Evolutionary conservation across 2,888 invertebrate species (phyloP).

Genomic region (Listrodromus nycthemerus): DNA sequence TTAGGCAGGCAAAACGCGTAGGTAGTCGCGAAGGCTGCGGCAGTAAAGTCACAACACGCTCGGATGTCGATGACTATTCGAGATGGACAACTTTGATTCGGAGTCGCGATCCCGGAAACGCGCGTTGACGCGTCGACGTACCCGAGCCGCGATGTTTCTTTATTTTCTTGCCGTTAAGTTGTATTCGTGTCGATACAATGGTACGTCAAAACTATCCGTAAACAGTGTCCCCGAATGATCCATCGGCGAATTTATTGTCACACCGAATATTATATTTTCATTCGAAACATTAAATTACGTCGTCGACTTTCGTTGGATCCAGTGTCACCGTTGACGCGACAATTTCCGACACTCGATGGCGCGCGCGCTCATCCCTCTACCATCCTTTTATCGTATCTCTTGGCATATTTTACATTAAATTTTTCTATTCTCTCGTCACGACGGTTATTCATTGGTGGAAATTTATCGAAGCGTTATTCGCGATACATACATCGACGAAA

Average conservation of each 20-base stretch:
- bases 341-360: slow-evolving; percentile 63
- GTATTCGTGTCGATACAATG: not conserved
- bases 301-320: slow-evolving; percentile 67
- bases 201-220: slow-evolving; percentile 7
- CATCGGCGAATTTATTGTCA: slow-evolving; percentile 78
- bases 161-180: slow-evolving; percentile 6
- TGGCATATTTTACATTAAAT: slow-evolving; percentile 82
- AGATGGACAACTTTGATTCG: slow-evolving; percentile 80
- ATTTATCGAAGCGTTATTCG: slow-evolving; percentile 29
- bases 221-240: slow-evolving; percentile 70
- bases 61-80: slow-evolving; percentile 78
- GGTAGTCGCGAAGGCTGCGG: slow-evolving; percentile 70
- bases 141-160: slow-evolving; percentile 27
- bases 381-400: slow-evolving; percentile 84
- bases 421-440: not conserved
- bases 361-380: too few species aligned
- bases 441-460: not conserved
- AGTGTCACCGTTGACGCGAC: slow-evolving; percentile 49
- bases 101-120: slow-evolving; percentile 83
- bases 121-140: slow-evolving; percentile 68
- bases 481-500: slow-evolving; percentile 25
- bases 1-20: slow-evolving; percentile 68
- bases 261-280: too few species aligned
- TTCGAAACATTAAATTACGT: slow-evolving; percentile 66
- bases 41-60: slow-evolving; percentile 78